Percentiles rank a stretch among this genome's conserved stretches.
These are phyloP conservation scores for Verasper variegatus DNA, from an alignment of 2,113 vertebrate species.

Conservation along the genomic window DNA sequence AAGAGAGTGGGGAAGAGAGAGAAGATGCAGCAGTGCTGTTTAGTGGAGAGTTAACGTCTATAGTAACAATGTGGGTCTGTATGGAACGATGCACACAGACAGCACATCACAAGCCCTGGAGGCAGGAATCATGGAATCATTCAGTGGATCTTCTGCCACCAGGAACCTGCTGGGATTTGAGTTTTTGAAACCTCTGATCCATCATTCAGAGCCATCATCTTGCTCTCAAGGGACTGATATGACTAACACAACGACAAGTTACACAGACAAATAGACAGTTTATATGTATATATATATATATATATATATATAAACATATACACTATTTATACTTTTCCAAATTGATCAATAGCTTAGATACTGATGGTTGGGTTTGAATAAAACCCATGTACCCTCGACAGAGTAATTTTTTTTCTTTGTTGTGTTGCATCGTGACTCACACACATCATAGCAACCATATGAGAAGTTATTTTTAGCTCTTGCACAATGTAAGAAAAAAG, in stretches of 20 bases:
- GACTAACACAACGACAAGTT: constrained; percentile 18
- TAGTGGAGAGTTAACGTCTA: neutral
- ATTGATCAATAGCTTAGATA: neutral
- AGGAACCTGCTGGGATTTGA: constrained; percentile 48
- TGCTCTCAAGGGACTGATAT: neutral
- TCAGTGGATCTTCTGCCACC: constrained; percentile 45
- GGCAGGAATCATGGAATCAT: constrained; percentile 50
- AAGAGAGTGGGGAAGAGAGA: constrained; percentile 3
- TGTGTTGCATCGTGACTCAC: neutral
- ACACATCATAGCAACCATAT: neutral
- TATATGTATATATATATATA: neutral
- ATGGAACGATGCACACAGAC: constrained; percentile 49
- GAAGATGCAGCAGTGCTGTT: neutral
- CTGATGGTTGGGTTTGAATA: neutral
- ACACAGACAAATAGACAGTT: neutral
- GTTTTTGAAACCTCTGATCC: constrained; percentile 40
- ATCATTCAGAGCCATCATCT: constrained; percentile 2
- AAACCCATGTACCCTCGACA: neutral
- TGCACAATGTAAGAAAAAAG: neutral
- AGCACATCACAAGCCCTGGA: constrained; percentile 42
- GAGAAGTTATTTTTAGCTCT: constrained; percentile 15
- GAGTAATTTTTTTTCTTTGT: neutral
- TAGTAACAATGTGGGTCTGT: constrained; percentile 1
- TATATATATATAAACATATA: neutral
- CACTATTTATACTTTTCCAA: no score